Percentiles rank a stretch among this genome's conserved stretches.
phyloP scores from a whole-genome alignment of 2,113 vertebrate species.

The Chlorodrepanis virens region DNA sequence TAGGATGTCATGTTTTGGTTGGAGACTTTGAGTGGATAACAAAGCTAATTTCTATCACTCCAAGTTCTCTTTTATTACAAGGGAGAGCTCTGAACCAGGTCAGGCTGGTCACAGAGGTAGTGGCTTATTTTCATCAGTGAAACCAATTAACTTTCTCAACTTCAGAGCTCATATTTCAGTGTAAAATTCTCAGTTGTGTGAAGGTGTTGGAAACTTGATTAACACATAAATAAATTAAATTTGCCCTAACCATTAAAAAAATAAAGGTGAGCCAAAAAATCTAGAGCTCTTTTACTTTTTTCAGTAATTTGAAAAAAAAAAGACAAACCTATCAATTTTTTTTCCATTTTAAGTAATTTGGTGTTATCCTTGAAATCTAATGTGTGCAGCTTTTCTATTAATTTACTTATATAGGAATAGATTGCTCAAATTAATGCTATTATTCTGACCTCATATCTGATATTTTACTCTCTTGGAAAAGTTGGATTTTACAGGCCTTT shows the following conservation, averaged over 20 bases:
- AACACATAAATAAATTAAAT: neutral
- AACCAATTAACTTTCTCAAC: conserved; percentile 24
- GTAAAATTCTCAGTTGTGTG: neutral
- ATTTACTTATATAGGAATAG: neutral
- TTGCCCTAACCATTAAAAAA: neutral
- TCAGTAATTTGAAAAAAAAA: neutral
- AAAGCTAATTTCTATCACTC: neutral
- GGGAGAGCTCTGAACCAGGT: neutral
- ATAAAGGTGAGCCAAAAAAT: neutral
- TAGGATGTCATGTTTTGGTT: conserved; percentile 59
- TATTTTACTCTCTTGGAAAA: neutral
- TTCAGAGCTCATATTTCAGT: neutral
- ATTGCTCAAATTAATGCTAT: neutral
- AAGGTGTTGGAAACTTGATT: neutral
- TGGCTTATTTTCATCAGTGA: neutral
- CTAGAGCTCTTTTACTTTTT: neutral
- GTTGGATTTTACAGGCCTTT: neutral
- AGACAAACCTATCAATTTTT: neutral
- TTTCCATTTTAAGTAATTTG: neutral
- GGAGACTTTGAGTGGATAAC: conserved; percentile 7
- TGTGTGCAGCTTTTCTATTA: accelerated
- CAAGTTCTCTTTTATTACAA: conserved; percentile 24
- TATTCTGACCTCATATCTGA: neutral
- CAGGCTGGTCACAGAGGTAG: neutral
- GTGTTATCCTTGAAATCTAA: neutral